Evolutionary conservation across 2,797 vertebrate species (phyloP).

Genomic region (Hemitrygon akajei): DNA sequence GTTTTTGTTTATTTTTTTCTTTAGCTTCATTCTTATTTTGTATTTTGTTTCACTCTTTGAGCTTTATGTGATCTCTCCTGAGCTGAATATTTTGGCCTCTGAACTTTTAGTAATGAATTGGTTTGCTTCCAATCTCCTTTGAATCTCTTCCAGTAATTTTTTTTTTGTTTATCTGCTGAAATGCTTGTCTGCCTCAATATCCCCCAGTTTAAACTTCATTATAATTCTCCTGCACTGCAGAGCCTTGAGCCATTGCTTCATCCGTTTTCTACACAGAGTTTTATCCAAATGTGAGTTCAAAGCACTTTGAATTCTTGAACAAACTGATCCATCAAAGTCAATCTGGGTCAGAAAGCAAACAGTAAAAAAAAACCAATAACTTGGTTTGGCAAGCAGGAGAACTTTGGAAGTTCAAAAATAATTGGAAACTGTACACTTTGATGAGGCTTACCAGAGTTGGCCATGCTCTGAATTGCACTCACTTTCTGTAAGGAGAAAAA

Average conservation of each 20-base stretch:
- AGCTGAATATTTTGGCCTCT: constrained; percentile 12
- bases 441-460: background rate
- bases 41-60: background rate
- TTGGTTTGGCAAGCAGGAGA: background rate
- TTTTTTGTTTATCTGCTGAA: background rate
- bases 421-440: background rate
- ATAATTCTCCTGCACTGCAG: background rate
- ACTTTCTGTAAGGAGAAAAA: background rate
- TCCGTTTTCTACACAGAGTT: background rate
- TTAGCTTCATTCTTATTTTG: background rate
- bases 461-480: background rate
- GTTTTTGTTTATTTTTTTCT: constrained; percentile 4
- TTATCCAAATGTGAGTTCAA: background rate
- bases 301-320: background rate
- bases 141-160: constrained; percentile 5
- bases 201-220: background rate
- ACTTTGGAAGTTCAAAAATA: background rate
- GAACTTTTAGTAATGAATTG: constrained; percentile 2
- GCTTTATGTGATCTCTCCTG: background rate
- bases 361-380: background rate
- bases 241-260: background rate
- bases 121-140: constrained; percentile 4
- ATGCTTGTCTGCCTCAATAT: background rate
- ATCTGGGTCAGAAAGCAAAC: background rate
- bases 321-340: constrained; percentile 5